Evolutionary conservation across 2,113 vertebrate genomes (phyloP).

Genomic region (Agelaius tricolor): DNA sequence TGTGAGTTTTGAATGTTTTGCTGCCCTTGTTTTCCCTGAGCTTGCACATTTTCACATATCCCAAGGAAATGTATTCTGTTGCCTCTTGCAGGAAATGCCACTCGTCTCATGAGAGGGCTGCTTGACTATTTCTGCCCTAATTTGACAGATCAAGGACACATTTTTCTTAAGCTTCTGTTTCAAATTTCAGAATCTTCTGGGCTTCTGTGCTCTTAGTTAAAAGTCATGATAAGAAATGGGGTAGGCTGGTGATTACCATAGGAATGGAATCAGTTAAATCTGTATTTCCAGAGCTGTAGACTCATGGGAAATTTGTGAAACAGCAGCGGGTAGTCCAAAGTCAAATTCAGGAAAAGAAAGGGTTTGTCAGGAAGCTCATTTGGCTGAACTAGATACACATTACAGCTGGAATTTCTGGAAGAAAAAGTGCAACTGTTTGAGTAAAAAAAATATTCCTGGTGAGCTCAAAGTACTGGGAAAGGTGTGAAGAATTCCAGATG

Average conservation of each 20-base stretch:
- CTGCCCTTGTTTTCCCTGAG: not conserved
- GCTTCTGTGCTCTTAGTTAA: not conserved
- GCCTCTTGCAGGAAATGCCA: not conserved
- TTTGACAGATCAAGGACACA: not conserved
- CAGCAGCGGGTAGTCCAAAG: not conserved
- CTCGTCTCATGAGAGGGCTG: not conserved
- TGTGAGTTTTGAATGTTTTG: not conserved
- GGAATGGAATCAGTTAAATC: not conserved
- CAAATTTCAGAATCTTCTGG: not conserved
- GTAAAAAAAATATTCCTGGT: not conserved
- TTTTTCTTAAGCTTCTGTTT: not conserved
- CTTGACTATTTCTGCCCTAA: not conserved
- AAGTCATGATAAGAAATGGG: not conserved
- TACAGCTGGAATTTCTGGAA: slow-evolving; percentile 31
- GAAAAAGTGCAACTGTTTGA: not conserved
- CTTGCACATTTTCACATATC: not conserved
- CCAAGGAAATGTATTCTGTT: not conserved
- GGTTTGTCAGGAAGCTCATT: slow-evolving; percentile 11
- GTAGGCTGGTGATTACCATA: not conserved
- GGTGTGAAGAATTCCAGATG: not conserved
- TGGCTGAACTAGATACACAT: not conserved
- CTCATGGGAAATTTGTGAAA: not conserved
- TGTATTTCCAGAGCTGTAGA: not conserved
- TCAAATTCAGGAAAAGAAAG: not conserved
- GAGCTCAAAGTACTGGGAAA: not conserved